Conservation (phyloP, 2,113 vertebrate species). For the Asarcornis scutulata region DNA sequence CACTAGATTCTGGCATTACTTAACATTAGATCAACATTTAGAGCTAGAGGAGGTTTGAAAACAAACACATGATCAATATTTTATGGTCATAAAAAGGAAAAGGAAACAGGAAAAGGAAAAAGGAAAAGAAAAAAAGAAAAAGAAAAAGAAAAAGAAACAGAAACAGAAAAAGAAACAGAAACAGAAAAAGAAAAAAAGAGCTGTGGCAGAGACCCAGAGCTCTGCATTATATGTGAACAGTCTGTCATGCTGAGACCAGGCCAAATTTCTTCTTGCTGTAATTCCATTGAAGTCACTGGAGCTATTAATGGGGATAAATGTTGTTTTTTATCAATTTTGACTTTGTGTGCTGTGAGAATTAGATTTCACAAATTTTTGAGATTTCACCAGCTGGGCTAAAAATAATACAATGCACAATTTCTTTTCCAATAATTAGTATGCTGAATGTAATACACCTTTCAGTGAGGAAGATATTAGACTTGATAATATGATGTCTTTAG, state of each 20-base stretch:
- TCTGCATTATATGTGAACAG: conserved; percentile 54
- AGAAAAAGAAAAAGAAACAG: not conserved
- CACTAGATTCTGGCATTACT: not conserved
- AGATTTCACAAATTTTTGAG: conserved; percentile 15
- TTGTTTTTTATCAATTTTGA: conserved; percentile 31
- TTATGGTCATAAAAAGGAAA: not conserved
- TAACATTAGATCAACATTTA: not conserved
- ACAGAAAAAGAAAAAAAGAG: not conserved
- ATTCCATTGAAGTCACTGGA: conserved; percentile 28
- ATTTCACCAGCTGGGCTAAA: conserved; percentile 21
- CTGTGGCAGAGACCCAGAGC: conserved; percentile 36
- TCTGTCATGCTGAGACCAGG: not conserved
- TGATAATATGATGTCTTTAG: not conserved
- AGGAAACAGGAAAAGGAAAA: too few species aligned
- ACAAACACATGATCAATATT: not conserved
- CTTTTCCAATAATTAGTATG: not conserved
- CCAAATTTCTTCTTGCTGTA: conserved; percentile 50
- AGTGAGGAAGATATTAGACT: not conserved
- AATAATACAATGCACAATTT: not conserved
- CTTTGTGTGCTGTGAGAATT: conserved; percentile 5
- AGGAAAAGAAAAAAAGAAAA: too few species aligned
- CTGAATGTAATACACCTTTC: not conserved
- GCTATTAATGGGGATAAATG: conserved; percentile 40
- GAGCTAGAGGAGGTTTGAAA: not conserved
- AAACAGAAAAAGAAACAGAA: not conserved